Evolutionary conservation across 1,140 invertebrate species (phyloP), one percentile per base, ranked within the genome.

Genomic region (Listronotus oregonensis): DNA sequence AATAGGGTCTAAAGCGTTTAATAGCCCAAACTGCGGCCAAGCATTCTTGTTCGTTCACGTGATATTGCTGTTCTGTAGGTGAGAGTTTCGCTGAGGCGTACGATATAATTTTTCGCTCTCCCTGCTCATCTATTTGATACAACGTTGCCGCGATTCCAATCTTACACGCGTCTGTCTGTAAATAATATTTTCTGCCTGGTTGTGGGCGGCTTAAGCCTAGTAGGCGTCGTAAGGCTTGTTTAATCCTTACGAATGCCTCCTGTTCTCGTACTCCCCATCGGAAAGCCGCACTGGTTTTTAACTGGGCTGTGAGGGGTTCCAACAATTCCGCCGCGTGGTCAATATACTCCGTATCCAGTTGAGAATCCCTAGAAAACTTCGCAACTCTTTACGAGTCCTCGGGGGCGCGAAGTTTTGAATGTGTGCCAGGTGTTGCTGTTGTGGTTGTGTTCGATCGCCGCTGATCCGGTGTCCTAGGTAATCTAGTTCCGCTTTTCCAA

Each of bases 1-100:
- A 49, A 42, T 73, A 75, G 1, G 32, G 55, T 17, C 71, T 49
- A 51, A 78, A 80, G 27, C 77, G 71, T 31, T 77, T 63, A 1
- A 83, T 72, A 0, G 75, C 78, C 70, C 73, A 78, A 1, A 83
- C 56, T n/a, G n/a, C n/a, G n/a, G n/a, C n/a, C n/a, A n/a, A n/a
- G n/a, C n/a, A n/a, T n/a, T n/a, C n/a, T n/a, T 72, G 69, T 64
- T 83, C 78, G 7, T 72, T 70, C 0, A 65, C 39, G 40, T 70
- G 71, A 31, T 70, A 72, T 9, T 37, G 7, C 11, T 10, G 6
- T 39, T 72, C 52, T 0, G 49, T 51, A 4, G 39, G 18, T n/a
- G 39, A 61, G 0, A 70, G 39, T 14, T 64, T 67, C 3, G 70
- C 47, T 12, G 64, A 65, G 0, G 61, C 51, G 31, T 65, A 70